Base-by-base conservation (phyloP, 1,140 invertebrate genomes). In the Drosophila busckii region DNA sequence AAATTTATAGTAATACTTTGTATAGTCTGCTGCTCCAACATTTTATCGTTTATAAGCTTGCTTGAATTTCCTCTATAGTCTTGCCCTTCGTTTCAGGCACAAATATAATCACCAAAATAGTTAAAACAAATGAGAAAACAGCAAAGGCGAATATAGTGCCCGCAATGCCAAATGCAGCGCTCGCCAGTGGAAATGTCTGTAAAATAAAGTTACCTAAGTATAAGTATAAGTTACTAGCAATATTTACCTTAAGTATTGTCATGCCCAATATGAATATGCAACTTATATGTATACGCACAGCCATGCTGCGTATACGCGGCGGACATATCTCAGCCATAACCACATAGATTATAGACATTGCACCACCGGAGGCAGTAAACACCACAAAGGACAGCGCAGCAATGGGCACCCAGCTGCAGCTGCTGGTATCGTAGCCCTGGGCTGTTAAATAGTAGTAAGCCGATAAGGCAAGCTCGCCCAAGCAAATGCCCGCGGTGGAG, bases 1-100 rank as follows among this genome's bases (percentile, higher is more conserved):
- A n/a, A n/a, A n/a, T n/a, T n/a, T n/a, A n/a, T n/a, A n/a, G n/a
- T n/a, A n/a, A n/a, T n/a, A n/a, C n/a, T n/a, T n/a, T n/a, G n/a
- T n/a, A n/a, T n/a, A n/a, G n/a, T n/a, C n/a, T n/a, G n/a, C n/a
- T n/a, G n/a, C n/a, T n/a, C n/a, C n/a, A n/a, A n/a, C n/a, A n/a
- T 8, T 9, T 5, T 46, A 46, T 16, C 15, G 5, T 6, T 20
- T 45, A 54, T 9, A 54, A 19, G 7, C 29, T 54, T 4, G 32
- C 83, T 32, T 91, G 23, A 22, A 94, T 93, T 80, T 93, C 88
- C n/a, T n/a, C n/a, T n/a, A n/a, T n/a, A n/a, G n/a, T n/a, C n/a
- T n/a, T n/a, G n/a, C n/a, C n/a, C n/a, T n/a, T n/a, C n/a, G n/a
- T n/a, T n/a, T n/a, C n/a, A n/a, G n/a, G n/a, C n/a, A n/a, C n/a